Evolutionary conservation across 30 jellyfish, hydroid and myxozoan species (phyloP).

Genomic region (Rhopilema esculentum): DNA sequence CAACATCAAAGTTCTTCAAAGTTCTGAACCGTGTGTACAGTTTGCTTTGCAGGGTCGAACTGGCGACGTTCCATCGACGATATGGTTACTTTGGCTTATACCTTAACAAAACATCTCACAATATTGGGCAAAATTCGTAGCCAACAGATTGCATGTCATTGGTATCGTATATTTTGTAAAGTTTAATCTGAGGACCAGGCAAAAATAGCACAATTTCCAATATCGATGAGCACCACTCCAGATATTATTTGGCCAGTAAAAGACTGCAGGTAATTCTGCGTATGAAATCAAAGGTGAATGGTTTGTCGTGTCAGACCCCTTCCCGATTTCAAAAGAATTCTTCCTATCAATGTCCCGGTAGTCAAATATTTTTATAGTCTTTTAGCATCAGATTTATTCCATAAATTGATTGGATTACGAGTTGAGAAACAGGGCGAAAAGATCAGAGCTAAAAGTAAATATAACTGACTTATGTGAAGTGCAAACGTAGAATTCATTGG

Average conservation of each 20-base stretch:
- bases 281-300: neutral
- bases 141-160: too few relatives aligned
- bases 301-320: neutral
- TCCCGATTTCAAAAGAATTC: neutral
- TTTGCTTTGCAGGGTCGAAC: too few relatives aligned
- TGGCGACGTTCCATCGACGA: neutral
- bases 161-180: too few relatives aligned
- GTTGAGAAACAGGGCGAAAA: neutral
- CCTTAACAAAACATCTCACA: too few relatives aligned
- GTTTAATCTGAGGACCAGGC: too few relatives aligned
- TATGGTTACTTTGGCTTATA: neutral
- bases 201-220: neutral
- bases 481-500: neutral
- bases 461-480: conserved; percentile 2
- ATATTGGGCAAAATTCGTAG: too few relatives aligned
- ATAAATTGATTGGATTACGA: conserved; percentile 12
- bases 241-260: neutral
- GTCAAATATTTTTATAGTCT: conserved; percentile 27
- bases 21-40: too few relatives aligned
- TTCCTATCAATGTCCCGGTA: neutral
- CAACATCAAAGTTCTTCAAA: too few relatives aligned
- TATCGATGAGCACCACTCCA: neutral
- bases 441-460: conserved; percentile 11
- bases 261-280: neutral
- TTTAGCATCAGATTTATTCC: neutral